A percentile compares a stretch with the other conserved stretches of the same genome.
phyloP scores from a whole-genome alignment of 2,888 invertebrate species.

The Ditula angustiorana region DNA sequence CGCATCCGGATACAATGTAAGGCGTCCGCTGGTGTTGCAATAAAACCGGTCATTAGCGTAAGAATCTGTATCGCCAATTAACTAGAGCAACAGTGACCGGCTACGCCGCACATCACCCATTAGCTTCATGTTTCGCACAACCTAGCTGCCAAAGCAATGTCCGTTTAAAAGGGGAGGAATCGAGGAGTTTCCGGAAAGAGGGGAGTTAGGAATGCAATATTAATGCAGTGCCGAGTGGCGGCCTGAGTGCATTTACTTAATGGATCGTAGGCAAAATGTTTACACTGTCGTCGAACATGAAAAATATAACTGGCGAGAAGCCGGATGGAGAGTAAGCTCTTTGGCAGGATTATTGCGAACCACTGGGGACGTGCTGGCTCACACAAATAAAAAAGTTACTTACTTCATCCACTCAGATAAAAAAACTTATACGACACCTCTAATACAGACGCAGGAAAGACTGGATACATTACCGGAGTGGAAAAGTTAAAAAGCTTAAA shows the following conservation, averaged over 20 bases:
- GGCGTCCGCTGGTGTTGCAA: neutral
- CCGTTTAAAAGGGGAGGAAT: constrained; percentile 57
- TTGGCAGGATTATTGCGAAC: constrained; percentile 73
- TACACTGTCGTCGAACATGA: constrained; percentile 72
- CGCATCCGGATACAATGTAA: neutral
- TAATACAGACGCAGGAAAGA: constrained; percentile 74
- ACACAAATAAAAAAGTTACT: constrained; percentile 72
- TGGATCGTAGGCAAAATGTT: constrained; percentile 82
- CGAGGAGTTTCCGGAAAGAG: constrained; percentile 50
- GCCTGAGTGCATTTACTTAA: constrained; percentile 82
- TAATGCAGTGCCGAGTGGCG: constrained; percentile 84
- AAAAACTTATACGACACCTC: constrained; percentile 77
- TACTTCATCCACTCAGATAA: constrained; percentile 70
- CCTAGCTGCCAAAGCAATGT: constrained; percentile 56
- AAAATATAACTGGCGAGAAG: constrained; percentile 64
- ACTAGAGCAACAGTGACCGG: constrained; percentile 20
- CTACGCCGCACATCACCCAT: constrained; percentile 46
- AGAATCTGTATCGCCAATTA: constrained; percentile 30
- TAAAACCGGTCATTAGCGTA: constrained; percentile 16
- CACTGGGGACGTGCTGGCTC: constrained; percentile 63
- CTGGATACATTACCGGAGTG: constrained; percentile 84
- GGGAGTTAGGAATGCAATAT: constrained; percentile 86
- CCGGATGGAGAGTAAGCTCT: constrained; percentile 67
- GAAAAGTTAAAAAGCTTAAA: constrained; percentile 86
- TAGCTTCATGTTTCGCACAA: constrained; percentile 58